These are phyloP conservation scores for Dendrolimus pini DNA, from an alignment of 2,888 invertebrate genomes.

Conservation along the genomic window DNA sequence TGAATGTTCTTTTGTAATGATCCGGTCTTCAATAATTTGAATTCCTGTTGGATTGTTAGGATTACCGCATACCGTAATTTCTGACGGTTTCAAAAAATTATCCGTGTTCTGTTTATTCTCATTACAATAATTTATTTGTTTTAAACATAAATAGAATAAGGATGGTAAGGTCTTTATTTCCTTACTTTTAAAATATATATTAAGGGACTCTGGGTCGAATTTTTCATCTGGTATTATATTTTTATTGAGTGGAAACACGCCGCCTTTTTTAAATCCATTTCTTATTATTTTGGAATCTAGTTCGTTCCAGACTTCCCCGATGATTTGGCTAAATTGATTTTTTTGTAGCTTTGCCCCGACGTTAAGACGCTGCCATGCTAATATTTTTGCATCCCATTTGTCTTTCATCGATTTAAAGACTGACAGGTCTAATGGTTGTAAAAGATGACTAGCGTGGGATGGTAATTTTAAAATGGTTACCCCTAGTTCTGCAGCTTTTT, in stretches of 20 bases:
- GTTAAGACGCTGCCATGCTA: conserved; percentile 9
- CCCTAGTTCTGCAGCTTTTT: conserved; percentile 9
- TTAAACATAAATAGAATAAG: too few relatives aligned
- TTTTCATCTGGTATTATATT: conserved; percentile 7
- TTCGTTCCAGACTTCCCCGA: conserved; percentile 8
- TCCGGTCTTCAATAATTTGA: too few relatives aligned
- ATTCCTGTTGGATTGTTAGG: too few relatives aligned
- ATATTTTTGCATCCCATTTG: conserved; percentile 7
- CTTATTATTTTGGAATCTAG: conserved; percentile 6
- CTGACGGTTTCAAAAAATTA: too few relatives aligned
- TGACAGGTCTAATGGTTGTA: conserved; percentile 15
- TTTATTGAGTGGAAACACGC: conserved; percentile 8
- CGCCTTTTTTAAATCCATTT: conserved; percentile 12
- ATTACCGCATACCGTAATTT: too few relatives aligned
- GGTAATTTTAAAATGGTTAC: conserved; percentile 15
- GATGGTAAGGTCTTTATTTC: too few relatives aligned
- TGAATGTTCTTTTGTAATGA: too few relatives aligned
- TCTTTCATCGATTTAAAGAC: conserved; percentile 15
- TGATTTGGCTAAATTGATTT: conserved; percentile 5
- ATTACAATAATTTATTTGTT: too few relatives aligned
- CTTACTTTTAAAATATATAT: too few relatives aligned
- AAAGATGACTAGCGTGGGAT: conserved; percentile 13
- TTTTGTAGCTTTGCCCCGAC: conserved; percentile 7
- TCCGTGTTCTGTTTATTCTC: too few relatives aligned
- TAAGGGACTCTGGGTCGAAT: too few relatives aligned